Evolutionary conservation across 2,113 vertebrate genomes (phyloP).

Genomic region (Dissostichus mawsoni): DNA sequence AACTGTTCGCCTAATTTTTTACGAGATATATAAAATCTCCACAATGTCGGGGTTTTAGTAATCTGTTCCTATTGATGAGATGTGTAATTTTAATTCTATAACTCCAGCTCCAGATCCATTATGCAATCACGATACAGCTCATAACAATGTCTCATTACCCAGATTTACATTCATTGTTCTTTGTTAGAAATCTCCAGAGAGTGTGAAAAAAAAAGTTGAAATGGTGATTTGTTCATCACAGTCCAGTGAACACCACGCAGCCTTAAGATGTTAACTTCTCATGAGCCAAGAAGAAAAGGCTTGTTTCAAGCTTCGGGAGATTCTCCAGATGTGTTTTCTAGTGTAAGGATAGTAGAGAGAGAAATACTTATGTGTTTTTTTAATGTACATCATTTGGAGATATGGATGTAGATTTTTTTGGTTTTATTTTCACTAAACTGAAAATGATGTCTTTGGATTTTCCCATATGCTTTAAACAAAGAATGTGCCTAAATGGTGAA

Average conservation of each 20-base stretch:
- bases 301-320: background rate
- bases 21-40: background rate
- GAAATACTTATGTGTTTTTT: background rate
- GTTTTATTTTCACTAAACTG: background rate
- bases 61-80: slow-evolving; percentile 8
- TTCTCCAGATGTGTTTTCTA: too few species aligned
- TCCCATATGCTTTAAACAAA: background rate
- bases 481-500: background rate
- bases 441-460: background rate
- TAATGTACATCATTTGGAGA: background rate
- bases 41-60: background rate
- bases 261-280: background rate
- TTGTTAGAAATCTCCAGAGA: slow-evolving; percentile 16
- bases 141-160: slow-evolving; percentile 18
- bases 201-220: background rate
- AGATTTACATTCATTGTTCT: slow-evolving; percentile 21
- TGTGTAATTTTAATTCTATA: background rate
- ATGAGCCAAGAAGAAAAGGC: background rate
- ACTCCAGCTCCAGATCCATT: slow-evolving; percentile 15
- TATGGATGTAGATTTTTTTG: too few species aligned
- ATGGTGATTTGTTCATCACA: background rate
- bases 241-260: background rate
- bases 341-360: background rate
- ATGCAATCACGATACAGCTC: background rate
- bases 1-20: background rate